Conservation (phyloP, 2,888 invertebrate genomes). For the Isoperla grammatica region DNA sequence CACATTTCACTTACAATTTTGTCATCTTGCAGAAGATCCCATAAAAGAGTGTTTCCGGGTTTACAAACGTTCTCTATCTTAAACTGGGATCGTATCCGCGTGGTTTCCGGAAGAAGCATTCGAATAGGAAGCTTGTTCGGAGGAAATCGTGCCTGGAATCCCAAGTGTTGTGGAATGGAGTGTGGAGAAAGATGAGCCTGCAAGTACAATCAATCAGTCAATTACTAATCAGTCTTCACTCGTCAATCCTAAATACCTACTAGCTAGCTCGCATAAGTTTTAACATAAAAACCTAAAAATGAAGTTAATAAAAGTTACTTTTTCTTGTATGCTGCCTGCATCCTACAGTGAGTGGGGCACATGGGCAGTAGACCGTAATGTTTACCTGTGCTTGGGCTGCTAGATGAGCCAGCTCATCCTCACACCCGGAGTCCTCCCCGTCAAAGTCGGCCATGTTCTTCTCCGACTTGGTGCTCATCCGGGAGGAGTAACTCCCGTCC, state of each 20-base stretch:
- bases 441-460: conserved; percentile 94
- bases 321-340: too few relatives aligned
- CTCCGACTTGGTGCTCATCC: conserved; percentile 88
- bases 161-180: conserved; percentile 41
- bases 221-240: too few relatives aligned
- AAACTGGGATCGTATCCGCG: conserved; percentile 46
- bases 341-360: too few relatives aligned
- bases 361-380: too few relatives aligned
- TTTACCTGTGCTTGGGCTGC: conserved; percentile 51
- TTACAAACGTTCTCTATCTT: conserved; percentile 75
- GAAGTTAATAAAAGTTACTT: too few relatives aligned
- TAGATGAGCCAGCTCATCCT: conserved; percentile 73
- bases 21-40: conserved; percentile 91
- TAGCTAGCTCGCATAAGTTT: too few relatives aligned
- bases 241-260: too few relatives aligned
- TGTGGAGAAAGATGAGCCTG: conserved; percentile 40
- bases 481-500: conserved; percentile 88
- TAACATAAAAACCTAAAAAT: too few relatives aligned
- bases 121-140: conserved; percentile 21
- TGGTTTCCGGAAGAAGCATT: conserved; percentile 20
- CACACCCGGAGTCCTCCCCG: conserved; percentile 83
- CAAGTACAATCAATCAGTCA: conserved; percentile 9
- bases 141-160: conserved; percentile 35
- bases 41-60: conserved; percentile 86
- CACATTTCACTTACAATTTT: conserved; percentile 67